Conservation (phyloP, 2,797 vertebrate species). For the Glossophaga mutica region DNA sequence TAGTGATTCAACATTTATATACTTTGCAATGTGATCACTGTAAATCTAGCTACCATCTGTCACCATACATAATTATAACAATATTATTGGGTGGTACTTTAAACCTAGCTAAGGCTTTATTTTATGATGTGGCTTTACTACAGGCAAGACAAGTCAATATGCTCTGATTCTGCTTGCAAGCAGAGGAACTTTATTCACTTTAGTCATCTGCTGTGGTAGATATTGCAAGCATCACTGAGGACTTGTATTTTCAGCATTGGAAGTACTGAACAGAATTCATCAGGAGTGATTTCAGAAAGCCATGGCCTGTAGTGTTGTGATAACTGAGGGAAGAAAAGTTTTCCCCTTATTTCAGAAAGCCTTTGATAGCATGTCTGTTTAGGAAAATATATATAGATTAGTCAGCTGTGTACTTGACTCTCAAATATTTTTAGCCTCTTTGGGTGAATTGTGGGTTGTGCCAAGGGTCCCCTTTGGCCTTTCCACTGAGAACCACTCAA, state of each 20-base stretch:
- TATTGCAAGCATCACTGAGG: background rate
- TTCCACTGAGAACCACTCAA: background rate
- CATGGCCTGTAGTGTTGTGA: background rate
- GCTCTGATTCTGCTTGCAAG: background rate
- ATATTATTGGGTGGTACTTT: background rate
- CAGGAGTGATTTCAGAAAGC: background rate
- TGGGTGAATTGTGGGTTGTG: background rate
- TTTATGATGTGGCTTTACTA: background rate
- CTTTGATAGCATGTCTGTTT: background rate
- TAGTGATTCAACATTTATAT: background rate
- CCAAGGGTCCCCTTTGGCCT: background rate
- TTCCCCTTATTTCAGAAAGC: background rate
- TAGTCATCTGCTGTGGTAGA: background rate
- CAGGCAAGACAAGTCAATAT: background rate
- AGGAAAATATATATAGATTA: background rate
- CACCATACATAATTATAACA: background rate
- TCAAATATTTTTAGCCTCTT: background rate
- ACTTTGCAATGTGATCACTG: background rate
- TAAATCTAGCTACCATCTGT: background rate
- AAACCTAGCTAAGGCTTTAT: constrained; percentile 1
- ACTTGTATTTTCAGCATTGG: background rate
- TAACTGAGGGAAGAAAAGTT: background rate
- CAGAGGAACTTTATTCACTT: constrained; percentile 24
- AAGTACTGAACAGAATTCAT: background rate
- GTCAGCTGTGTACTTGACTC: background rate